Conservation (phyloP, 2,113 vertebrate species). For the Nesospiza acunhae region DNA sequence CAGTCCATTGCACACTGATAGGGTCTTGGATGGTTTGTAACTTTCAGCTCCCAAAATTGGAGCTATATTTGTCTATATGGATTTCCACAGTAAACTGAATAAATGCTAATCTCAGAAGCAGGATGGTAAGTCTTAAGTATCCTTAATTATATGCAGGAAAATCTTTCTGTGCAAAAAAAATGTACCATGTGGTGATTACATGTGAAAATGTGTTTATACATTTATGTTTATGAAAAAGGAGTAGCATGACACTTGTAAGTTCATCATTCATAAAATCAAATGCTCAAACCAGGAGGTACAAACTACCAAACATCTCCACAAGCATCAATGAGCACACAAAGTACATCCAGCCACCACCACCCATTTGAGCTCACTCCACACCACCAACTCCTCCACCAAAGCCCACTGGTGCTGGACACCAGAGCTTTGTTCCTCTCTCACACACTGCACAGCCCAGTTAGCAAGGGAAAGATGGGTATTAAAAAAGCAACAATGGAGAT, state of each 20-base stretch:
- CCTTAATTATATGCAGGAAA: neutral
- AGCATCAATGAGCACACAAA: neutral
- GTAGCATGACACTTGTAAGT: neutral
- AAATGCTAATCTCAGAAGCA: neutral
- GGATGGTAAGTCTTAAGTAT: neutral
- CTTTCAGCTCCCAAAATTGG: neutral
- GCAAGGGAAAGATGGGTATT: slow-evolving; percentile 34
- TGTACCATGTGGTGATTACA: neutral
- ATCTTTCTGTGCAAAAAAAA: neutral
- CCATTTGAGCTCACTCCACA: neutral
- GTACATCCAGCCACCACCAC: neutral
- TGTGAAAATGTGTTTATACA: neutral
- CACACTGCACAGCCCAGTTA: neutral
- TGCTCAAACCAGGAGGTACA: neutral
- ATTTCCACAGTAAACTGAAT: neutral
- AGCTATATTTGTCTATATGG: neutral
- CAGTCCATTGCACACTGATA: neutral
- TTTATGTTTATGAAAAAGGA: neutral
- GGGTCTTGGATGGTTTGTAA: neutral
- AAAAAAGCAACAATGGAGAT: slow-evolving; percentile 66
- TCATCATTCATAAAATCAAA: neutral
- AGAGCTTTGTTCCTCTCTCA: neutral
- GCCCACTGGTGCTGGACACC: neutral
- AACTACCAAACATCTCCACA: neutral
- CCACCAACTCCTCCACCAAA: neutral